A percentile compares a stretch with the other conserved stretches of the same genome.
Evolutionary conservation across 2,888 invertebrate genomes (phyloP).

Genomic region (Drosophila neonasuta): DNA sequence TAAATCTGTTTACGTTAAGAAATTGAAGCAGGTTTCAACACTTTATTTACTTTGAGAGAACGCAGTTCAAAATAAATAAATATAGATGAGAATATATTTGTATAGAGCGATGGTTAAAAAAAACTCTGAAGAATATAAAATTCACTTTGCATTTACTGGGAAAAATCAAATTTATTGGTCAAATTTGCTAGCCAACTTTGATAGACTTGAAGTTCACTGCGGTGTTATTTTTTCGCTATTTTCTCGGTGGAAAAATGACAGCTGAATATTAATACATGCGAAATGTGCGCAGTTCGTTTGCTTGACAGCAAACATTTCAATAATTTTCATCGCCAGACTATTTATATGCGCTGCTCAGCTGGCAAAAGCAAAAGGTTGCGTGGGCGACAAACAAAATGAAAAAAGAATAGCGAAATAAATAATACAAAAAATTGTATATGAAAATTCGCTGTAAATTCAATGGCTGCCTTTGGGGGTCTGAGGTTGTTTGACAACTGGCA

Average conservation of each 20-base stretch:
- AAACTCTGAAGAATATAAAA: no score
- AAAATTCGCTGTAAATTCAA: constrained; percentile 11
- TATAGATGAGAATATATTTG: no score
- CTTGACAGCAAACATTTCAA: constrained; percentile 6
- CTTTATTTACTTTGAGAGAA: no score
- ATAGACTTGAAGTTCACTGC: neutral
- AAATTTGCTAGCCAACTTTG: neutral
- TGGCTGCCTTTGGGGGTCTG: neutral
- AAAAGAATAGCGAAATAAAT: neutral
- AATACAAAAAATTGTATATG: neutral
- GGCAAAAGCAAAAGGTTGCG: constrained; percentile 17
- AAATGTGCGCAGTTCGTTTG: constrained; percentile 11
- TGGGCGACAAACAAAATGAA: neutral
- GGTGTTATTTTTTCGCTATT: neutral
- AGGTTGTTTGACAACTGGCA: constrained; percentile 45
- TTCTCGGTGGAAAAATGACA: neutral
- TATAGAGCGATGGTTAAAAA: no score
- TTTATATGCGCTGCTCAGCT: constrained; percentile 3
- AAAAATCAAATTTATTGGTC: no score
- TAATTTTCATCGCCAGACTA: constrained; percentile 12
- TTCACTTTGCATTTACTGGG: no score
- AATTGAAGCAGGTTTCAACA: no score
- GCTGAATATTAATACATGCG: constrained; percentile 6
- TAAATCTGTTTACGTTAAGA: no score
- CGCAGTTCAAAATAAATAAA: no score